phyloP scores from a whole-genome alignment of 2,113 vertebrate species.

The Phylloscopus whistleri region DNA sequence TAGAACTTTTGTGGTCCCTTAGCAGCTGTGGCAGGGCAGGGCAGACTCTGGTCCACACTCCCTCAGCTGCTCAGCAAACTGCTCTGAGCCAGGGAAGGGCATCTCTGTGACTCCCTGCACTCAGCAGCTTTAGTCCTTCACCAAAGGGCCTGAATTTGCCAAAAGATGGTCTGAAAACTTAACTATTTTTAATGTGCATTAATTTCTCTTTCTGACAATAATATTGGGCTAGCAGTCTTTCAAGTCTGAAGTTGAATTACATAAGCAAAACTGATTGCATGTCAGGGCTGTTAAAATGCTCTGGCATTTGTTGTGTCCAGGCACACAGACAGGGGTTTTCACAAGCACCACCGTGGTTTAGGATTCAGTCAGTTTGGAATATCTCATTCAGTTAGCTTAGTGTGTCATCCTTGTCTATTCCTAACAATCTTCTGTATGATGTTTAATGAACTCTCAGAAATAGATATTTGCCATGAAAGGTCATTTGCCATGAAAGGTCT shows the following conservation, averaged over 20 bases:
- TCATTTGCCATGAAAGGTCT: not conserved
- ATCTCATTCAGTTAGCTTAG: not conserved
- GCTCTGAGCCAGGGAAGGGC: not conserved
- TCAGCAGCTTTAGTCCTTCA: not conserved
- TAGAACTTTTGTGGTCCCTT: accelerated
- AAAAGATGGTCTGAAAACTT: not conserved
- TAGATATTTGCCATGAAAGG: accelerated
- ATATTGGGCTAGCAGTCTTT: not conserved
- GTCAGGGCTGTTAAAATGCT: not conserved
- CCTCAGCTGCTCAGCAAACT: not conserved
- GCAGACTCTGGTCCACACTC: not conserved
- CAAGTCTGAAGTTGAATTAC: not conserved
- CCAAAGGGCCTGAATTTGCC: not conserved
- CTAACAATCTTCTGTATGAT: not conserved
- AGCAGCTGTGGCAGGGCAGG: not conserved
- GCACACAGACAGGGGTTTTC: not conserved
- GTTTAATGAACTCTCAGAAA: not conserved
- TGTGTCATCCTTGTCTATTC: not conserved
- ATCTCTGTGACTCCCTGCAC: not conserved
- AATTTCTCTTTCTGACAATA: not conserved
- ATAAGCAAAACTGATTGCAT: not conserved
- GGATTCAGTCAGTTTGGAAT: not conserved
- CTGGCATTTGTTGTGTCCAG: not conserved
- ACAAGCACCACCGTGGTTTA: not conserved
- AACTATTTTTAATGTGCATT: not conserved